Evolutionary conservation across 2,797 vertebrate genomes (phyloP).

Genomic region (Falco cherrug): DNA sequence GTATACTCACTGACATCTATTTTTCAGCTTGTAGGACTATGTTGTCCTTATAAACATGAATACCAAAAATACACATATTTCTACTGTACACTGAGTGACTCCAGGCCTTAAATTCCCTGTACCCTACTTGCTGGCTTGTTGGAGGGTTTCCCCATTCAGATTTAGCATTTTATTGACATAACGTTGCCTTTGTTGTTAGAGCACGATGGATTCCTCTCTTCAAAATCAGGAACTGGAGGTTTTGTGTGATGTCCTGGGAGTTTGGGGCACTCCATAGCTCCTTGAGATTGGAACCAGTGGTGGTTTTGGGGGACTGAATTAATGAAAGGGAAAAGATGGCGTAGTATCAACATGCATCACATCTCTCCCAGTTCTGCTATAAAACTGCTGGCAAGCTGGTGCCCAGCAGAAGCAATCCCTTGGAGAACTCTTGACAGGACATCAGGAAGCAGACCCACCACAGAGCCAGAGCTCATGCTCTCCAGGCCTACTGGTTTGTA

Average conservation of each 20-base stretch:
- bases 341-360: not conserved
- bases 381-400: not conserved
- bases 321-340: not conserved
- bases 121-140: not conserved
- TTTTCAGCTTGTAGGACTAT: not conserved
- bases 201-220: not conserved
- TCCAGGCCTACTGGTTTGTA: not conserved
- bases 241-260: not conserved
- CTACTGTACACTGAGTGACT: not conserved
- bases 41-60: not conserved
- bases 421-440: not conserved
- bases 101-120: not conserved
- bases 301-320: not conserved
- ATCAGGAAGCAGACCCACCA: not conserved
- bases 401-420: not conserved
- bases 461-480: not conserved
- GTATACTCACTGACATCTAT: not conserved
- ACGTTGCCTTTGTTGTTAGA: not conserved
- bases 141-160: not conserved
- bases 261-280: not conserved
- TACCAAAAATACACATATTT: not conserved
- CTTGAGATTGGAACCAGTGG: not conserved
- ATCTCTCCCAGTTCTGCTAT: not conserved
- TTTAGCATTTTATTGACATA: not conserved
- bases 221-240: not conserved